Base-by-base conservation (phyloP, 1,140 invertebrate species). In the Aradophagus sp. region DNA sequence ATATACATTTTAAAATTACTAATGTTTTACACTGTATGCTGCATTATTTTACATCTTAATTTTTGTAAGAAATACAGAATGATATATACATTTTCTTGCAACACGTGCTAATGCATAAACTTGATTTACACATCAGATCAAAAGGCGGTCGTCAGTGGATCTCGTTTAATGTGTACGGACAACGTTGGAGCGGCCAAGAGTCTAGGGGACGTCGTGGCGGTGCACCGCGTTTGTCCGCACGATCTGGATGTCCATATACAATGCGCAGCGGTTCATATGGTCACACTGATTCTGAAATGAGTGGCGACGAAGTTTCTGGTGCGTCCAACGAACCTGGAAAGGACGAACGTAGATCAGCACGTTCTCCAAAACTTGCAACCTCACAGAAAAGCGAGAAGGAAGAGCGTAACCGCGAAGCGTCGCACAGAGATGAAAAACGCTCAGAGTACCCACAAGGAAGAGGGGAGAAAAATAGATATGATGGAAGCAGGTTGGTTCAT, bases 251-350 rank as follows among this genome's bases (percentile, higher is more conserved):
- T n/a, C n/a, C n/a, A n/a, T n/a, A n/a, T n/a, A n/a, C 80, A 0
- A 77, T 73, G 0, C 80, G 83, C 29, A 81, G 81, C 35, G 83
- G 86, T 20, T 86, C 75, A 0, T 87, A 86, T 10, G 80, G 80
- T n/a, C 83, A 84, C 13, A 87, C 87, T 0, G 89, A 90, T 68
- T 89, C 89, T 6, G 89, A 90, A 55, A 85, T 86, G 2, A 89
- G 88, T 31, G 87, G 85, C 0, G 89, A 90, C 31, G 89, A 88
- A 39, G 76, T 87, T 23, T 86, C 86, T 2, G 66, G 66, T 5
- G 82, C 78, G 0, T 86, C 87, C 0, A 84, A 83, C 0, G 89
- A 89, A 44, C 83, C 84, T 5, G 80, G 79, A 6, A 88, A 87
- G 50, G 86, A 88, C 12, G 87, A 87, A 1, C 79, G 82, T 23